Base-by-base conservation (phyloP, 2,797 vertebrate species). In the Psittacula derbiana region DNA sequence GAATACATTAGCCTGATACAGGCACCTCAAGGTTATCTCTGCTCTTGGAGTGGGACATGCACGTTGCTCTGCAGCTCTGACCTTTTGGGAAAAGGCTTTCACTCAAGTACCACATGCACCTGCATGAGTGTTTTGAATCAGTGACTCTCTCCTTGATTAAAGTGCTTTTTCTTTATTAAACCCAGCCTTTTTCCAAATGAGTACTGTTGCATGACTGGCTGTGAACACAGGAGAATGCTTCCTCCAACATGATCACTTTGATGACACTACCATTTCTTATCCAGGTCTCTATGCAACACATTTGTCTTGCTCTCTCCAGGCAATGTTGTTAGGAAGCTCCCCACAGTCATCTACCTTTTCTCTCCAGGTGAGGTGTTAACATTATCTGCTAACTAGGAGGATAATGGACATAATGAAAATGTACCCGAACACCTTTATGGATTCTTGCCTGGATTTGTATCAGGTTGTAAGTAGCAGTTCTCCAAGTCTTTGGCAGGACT, bases 151-250 rank as follows among this genome's bases (percentile, higher is more conserved):
- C 60, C 90, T 93, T 97, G 95, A 93, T 96, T 96, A 92, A 96
- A 96, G 78, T 96, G 96, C 94, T 96, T 92, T 95, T 95, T 43
- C 86, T 64, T 96, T 91, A 96, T 95, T 97, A 95, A 94, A 96
- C 94, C 92, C 92, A 95, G 88, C 86, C 78, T 92, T 94, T 95
- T 91, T 85, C 81, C 76, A 81, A 95, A 92, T 90, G 80, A 95
- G 74, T 65, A 66, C 55, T 40, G 40, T 88, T 93, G 82, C 79
- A 27, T 84, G 91, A 53, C 74, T 90, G 80, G 62, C 90, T 93
- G 66, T 43, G 82, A 33, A n/a, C 30, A 1, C 60, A 47, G 91
- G 79, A 47, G 93, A 91, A 62, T 17, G 0, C 65, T 88, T 86
- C 69, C 47, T 92, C 79, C 90, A 73, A 47, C 31, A 15, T 82